Evolutionary conservation across 2,888 invertebrate species (phyloP).

Genomic region (Cerastoderma edule): DNA sequence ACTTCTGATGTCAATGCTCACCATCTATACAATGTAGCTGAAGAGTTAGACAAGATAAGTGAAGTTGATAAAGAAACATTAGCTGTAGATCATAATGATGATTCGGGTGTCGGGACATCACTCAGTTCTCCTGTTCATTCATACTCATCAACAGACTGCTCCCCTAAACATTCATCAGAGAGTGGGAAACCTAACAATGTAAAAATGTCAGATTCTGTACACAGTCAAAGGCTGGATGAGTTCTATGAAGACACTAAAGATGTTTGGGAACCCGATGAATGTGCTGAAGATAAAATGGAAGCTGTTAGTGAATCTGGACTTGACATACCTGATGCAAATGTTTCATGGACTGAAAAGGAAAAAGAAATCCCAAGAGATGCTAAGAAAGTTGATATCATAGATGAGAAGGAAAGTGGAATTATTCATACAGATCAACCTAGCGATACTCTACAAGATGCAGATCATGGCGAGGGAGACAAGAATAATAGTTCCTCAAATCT

Average conservation of each 20-base stretch:
- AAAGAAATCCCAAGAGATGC: too few relatives aligned
- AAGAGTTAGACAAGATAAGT: neutral
- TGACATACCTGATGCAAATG: too few relatives aligned
- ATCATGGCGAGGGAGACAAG: too few relatives aligned
- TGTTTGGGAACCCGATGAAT: constrained; percentile 24
- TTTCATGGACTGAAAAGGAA: too few relatives aligned
- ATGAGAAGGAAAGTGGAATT: too few relatives aligned
- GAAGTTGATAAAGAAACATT: neutral
- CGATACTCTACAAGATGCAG: too few relatives aligned
- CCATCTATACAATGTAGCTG: neutral
- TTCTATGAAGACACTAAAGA: constrained; percentile 29
- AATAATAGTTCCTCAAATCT: too few relatives aligned
- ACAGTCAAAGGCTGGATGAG: constrained; percentile 6
- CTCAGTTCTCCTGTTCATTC: constrained; percentile 38
- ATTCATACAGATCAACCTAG: too few relatives aligned
- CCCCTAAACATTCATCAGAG: constrained; percentile 36
- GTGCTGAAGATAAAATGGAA: neutral
- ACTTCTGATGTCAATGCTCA: neutral
- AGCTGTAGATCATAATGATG: constrained; percentile 14
- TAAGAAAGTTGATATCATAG: too few relatives aligned
- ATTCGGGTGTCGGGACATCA: constrained; percentile 57
- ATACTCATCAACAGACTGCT: constrained; percentile 39
- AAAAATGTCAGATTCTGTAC: neutral
- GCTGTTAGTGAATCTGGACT: too few relatives aligned
- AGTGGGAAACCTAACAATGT: neutral